These are phyloP conservation scores for Dunckerocampus dactyliophorus DNA, from an alignment of 2,113 vertebrate genomes.

Conservation along the genomic window DNA sequence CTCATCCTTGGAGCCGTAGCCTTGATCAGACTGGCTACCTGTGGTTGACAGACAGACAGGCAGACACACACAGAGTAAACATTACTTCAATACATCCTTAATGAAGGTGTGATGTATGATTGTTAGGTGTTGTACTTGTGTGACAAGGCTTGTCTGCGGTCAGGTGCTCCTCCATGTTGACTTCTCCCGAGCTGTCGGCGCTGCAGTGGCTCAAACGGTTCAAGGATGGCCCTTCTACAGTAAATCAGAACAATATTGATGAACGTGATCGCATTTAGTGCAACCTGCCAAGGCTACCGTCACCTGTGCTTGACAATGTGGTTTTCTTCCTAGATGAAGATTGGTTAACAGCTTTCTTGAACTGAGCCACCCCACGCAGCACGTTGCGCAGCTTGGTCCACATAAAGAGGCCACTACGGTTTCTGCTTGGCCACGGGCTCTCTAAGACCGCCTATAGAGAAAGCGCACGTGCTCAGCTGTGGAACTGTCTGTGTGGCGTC, in stretches of 20 bases:
- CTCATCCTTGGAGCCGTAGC: conserved; percentile 89
- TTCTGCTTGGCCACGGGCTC: conserved; percentile 91
- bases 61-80: background rate
- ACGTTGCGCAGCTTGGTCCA: conserved; percentile 95
- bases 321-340: conserved; percentile 52
- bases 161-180: conserved; percentile 80
- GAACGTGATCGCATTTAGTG: background rate
- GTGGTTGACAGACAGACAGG: conserved; percentile 2
- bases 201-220: conserved; percentile 86
- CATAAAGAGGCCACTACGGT: conserved; percentile 90
- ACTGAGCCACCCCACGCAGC: conserved; percentile 83
- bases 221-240: conserved; percentile 48
- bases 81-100: background rate
- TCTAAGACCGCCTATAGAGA: conserved; percentile 85
- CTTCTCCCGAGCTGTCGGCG: conserved; percentile 83
- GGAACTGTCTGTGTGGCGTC: too few relatives aligned
- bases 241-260: conserved; percentile 21
- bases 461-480: background rate
- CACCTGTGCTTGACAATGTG: conserved; percentile 75
- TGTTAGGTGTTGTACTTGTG: conserved; percentile 74
- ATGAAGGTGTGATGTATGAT: background rate
- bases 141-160: conserved; percentile 78
- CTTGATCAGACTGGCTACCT: conserved; percentile 84
- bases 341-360: conserved; percentile 78
- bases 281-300: background rate